phyloP scores from a whole-genome alignment of 1,140 invertebrate species.

The Drosophila lacteicornis region DNA sequence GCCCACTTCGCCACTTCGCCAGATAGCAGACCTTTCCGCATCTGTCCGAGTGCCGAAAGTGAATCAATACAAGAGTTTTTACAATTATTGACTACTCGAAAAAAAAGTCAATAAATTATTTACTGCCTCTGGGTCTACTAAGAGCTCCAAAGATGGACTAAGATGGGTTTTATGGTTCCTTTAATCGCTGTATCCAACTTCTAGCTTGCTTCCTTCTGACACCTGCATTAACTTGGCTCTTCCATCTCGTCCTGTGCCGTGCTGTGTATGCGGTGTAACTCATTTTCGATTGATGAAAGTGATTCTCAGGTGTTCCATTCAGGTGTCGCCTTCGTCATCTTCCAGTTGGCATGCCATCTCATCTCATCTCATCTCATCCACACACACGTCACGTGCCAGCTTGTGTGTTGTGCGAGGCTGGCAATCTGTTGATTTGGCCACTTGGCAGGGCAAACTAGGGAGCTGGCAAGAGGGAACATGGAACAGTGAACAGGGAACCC shows the following conservation, averaged over 20 bases:
- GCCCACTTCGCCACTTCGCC: constrained; percentile 7
- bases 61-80: background rate
- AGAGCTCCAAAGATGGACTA: background rate
- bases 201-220: background rate
- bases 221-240: constrained; percentile 1
- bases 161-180: background rate
- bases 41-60: too few species aligned
- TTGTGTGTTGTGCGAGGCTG: constrained; percentile 4
- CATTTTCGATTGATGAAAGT: constrained; percentile 21
- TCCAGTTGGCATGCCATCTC: constrained; percentile 27
- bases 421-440: constrained; percentile 61
- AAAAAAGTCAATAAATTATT: too few species aligned
- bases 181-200: background rate
- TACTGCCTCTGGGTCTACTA: too few species aligned
- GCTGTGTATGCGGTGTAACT: background rate
- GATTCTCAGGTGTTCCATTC: constrained; percentile 13
- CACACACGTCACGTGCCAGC: constrained; percentile 7
- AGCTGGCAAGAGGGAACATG: background rate
- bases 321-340: constrained; percentile 9
- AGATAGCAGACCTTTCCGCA: background rate
- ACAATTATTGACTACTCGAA: too few species aligned
- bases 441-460: constrained; percentile 17
- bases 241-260: background rate
- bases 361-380: constrained; percentile 4
- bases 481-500: background rate